Conservation (phyloP, 2,797 vertebrate genomes). For the Ataeniobius toweri region DNA sequence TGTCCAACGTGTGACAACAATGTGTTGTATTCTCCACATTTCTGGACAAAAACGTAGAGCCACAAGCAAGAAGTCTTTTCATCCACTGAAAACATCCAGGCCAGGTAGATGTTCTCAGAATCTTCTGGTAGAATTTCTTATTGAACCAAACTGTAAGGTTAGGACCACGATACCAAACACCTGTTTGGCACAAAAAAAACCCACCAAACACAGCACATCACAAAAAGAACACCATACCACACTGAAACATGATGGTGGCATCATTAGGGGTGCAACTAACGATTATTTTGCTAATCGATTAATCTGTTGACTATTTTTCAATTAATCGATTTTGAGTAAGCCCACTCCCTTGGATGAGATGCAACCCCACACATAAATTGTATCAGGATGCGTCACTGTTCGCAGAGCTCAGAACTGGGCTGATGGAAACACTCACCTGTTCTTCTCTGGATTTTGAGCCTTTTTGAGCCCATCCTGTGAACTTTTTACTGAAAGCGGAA, state of each 20-base stretch:
- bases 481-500: not conserved
- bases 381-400: slow-evolving; percentile 4
- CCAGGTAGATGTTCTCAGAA: not conserved
- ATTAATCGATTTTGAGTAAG: not conserved
- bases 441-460: not conserved
- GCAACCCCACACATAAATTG: not conserved
- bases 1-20: not conserved
- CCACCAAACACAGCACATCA: too few relatives aligned
- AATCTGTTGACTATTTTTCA: too few relatives aligned
- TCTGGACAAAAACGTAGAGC: too few relatives aligned
- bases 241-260: not conserved
- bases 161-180: not conserved
- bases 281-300: too few relatives aligned
- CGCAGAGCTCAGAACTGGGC: not conserved
- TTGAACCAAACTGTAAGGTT: not conserved
- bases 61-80: too few relatives aligned
- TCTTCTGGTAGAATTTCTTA: not conserved
- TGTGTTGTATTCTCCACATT: not conserved
- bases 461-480: not conserved
- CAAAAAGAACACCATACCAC: not conserved
- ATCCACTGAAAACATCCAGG: not conserved
- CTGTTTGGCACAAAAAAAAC: not conserved
- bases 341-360: not conserved
- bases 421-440: not conserved
- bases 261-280: too few relatives aligned